These are phyloP conservation scores for Hylomyscus alleni DNA, from an alignment of 2,797 vertebrate species.

Conservation along the genomic window DNA sequence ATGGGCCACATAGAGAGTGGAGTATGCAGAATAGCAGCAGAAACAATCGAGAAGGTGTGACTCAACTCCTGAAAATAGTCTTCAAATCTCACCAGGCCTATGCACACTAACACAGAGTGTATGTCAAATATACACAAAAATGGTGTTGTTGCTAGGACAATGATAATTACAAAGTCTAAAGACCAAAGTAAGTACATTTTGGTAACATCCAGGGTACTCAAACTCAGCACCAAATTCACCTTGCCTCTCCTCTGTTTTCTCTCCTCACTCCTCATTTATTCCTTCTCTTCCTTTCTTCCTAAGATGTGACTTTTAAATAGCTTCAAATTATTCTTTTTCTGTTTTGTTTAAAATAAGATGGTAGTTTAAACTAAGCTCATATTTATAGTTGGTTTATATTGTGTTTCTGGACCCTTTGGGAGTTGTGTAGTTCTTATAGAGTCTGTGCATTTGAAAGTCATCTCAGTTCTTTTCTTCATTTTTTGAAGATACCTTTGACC, in stretches of 20 bases:
- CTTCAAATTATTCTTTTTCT: conserved; percentile 10
- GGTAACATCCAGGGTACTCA: background rate
- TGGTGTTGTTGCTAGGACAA: background rate
- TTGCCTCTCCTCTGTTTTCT: background rate
- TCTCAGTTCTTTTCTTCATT: background rate
- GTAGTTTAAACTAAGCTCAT: background rate
- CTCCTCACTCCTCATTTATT: rapidly evolving
- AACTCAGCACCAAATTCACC: background rate
- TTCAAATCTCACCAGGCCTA: background rate
- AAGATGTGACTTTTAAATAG: background rate
- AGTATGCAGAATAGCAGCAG: background rate
- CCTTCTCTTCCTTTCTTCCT: no score
- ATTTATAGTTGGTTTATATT: background rate
- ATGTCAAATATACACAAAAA: background rate
- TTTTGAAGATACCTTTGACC: background rate
- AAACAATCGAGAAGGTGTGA: background rate
- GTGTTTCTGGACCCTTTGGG: background rate
- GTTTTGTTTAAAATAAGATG: background rate
- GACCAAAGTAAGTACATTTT: background rate
- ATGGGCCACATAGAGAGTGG: background rate
- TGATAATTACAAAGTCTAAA: background rate
- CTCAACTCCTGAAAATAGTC: background rate
- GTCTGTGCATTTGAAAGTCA: rapidly evolving
- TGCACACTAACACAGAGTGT: background rate
- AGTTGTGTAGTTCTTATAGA: background rate